These are phyloP conservation scores for Psilopogon haemacephalus DNA, from an alignment of 2,113 vertebrate species.

Conservation along the genomic window DNA sequence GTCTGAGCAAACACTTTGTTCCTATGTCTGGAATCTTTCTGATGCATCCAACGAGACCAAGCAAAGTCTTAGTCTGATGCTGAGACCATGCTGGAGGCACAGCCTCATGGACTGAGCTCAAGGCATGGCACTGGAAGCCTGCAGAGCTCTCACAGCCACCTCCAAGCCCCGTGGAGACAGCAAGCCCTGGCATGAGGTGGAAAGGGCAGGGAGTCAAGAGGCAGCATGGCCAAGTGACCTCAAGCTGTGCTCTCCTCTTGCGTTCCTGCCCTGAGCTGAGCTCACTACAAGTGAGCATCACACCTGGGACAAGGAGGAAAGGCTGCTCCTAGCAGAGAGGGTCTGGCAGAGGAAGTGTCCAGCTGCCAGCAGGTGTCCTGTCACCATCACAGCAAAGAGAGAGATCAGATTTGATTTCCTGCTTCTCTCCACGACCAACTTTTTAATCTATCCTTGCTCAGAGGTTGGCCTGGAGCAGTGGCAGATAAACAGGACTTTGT, in stretches of 20 bases:
- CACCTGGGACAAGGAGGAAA: neutral
- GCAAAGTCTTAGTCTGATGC: accelerated
- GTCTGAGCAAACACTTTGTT: conserved; percentile 15
- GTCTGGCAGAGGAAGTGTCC: neutral
- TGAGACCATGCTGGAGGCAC: neutral
- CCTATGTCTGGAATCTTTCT: neutral
- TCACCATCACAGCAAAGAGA: neutral
- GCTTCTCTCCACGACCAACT: neutral
- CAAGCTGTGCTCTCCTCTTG: accelerated
- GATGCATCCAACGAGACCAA: neutral
- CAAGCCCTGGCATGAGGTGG: neutral
- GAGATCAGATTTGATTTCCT: neutral
- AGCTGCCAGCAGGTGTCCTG: neutral
- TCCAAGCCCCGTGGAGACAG: neutral
- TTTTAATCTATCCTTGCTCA: neutral
- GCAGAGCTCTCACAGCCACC: neutral
- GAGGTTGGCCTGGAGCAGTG: neutral
- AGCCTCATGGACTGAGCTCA: neutral
- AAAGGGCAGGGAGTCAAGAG: neutral
- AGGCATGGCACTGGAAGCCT: neutral
- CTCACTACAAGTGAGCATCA: accelerated
- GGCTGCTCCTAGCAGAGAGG: neutral
- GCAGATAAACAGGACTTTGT: neutral
- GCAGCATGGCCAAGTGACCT: accelerated
- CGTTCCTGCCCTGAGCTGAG: neutral